phyloP scores from a whole-genome alignment of 1,140 invertebrate genomes.

The Drosophila pandora region DNA sequence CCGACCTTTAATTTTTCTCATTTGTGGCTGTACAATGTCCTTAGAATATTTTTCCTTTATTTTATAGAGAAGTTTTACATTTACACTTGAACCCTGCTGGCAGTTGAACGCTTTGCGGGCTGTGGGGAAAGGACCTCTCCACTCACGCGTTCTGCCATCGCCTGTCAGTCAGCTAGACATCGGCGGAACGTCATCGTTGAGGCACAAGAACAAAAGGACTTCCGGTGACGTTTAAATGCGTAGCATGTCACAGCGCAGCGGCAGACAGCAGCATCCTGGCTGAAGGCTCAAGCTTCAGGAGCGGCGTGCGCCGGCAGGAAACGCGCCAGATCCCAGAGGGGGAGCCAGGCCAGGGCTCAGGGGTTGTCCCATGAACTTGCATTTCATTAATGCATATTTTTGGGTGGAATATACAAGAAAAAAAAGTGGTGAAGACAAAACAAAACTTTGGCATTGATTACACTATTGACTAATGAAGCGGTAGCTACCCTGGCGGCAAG shows the following conservation, averaged over 20 bases:
- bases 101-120: constrained; percentile 17
- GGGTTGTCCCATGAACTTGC: constrained; percentile 27
- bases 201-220: constrained; percentile 77
- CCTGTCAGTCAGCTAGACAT: constrained; percentile 44
- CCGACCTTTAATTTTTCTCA: background rate
- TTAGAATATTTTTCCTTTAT: constrained; percentile 17
- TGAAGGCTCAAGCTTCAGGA: constrained; percentile 16
- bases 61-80: constrained; percentile 42
- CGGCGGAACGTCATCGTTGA: constrained; percentile 51
- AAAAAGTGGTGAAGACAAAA: constrained; percentile 8
- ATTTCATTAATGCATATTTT: constrained; percentile 49
- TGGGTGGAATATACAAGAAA: constrained; percentile 14
- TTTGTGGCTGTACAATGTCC: background rate
- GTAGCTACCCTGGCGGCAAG: constrained; percentile 30
- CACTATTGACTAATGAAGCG: constrained; percentile 49
- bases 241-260: constrained; percentile 73
- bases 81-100: constrained; percentile 55
- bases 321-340: constrained; percentile 42
- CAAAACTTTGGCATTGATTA: constrained; percentile 43
- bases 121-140: constrained; percentile 3
- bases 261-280: constrained; percentile 77
- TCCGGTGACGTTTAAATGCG: constrained; percentile 81
- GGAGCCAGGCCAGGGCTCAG: constrained; percentile 10
- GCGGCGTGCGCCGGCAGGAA: constrained; percentile 48
- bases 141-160: constrained; percentile 18